phyloP scores from a whole-genome alignment of 2,888 invertebrate species.

The Perizoma flavofasciatum region DNA sequence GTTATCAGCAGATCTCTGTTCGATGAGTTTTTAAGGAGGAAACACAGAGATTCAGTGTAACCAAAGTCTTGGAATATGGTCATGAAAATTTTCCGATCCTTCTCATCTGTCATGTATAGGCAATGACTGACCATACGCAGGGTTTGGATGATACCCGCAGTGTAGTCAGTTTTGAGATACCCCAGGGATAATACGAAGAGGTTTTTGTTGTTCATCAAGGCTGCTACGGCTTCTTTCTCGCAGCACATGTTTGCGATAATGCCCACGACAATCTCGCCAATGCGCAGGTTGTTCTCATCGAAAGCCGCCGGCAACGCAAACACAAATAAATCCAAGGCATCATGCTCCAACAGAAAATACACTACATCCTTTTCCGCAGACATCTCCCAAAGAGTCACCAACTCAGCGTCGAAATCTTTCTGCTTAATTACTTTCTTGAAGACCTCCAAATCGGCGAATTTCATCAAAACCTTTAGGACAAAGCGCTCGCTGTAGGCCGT shows the following conservation, averaged over 20 bases:
- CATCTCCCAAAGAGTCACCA: conserved; percentile 94
- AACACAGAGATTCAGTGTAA: conserved; percentile 85
- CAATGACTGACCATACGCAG: conserved; percentile 87
- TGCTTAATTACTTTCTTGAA: conserved; percentile 82
- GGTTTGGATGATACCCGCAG: conserved; percentile 88
- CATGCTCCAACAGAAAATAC: conserved; percentile 86
- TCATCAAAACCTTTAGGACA: conserved; percentile 87
- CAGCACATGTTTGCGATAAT: conserved; percentile 93
- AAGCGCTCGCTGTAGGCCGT: conserved; percentile 91
- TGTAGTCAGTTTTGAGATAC: conserved; percentile 86
- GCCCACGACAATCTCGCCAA: conserved; percentile 92
- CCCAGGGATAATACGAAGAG: conserved; percentile 83
- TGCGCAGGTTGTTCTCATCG: conserved; percentile 84
- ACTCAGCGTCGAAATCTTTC: conserved; percentile 87
- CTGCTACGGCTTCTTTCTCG: conserved; percentile 83
- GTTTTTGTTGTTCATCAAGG: conserved; percentile 82
- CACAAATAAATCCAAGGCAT: conserved; percentile 86
- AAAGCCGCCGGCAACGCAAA: conserved; percentile 79
- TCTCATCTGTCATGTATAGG: conserved; percentile 66
- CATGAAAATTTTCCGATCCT: conserved; percentile 76
- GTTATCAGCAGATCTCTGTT: conserved; percentile 84
- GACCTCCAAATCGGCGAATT: conserved; percentile 80
- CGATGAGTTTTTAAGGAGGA: conserved; percentile 89
- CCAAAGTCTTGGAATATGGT: conserved; percentile 71
- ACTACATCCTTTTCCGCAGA: conserved; percentile 91